Conservation (phyloP, 2,113 vertebrate genomes). For the Barnardius zonarius region DNA sequence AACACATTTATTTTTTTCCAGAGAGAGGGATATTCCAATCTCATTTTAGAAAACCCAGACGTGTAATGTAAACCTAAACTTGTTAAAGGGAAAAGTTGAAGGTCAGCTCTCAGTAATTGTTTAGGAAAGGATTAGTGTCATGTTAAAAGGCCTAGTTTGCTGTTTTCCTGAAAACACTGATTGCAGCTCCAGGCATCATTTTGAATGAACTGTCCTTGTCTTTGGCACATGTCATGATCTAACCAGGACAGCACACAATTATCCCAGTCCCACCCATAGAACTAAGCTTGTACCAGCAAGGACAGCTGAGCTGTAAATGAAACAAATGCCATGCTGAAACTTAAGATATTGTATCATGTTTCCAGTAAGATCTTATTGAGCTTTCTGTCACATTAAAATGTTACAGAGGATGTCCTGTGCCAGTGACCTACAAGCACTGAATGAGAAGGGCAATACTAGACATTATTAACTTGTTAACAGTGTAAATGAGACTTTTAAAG, state of each 20-base stretch:
- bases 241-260: slow-evolving; percentile 1
- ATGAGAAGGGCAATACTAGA: neutral
- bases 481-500: neutral
- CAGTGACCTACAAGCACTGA: neutral
- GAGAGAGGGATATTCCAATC: neutral
- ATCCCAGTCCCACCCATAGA: slow-evolving; percentile 22
- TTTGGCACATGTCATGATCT: neutral
- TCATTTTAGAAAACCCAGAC: slow-evolving; percentile 17
- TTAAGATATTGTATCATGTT: neutral
- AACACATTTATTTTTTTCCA: neutral
- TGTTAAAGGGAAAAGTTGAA: slow-evolving; percentile 18
- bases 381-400: neutral
- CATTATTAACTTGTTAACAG: neutral
- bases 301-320: slow-evolving; percentile 35
- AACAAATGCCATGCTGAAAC: neutral
- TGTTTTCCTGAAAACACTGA: slow-evolving; percentile 18
- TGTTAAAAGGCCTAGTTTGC: slow-evolving; percentile 19
- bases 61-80: neutral
- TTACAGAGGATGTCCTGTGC: neutral
- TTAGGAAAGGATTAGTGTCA: neutral
- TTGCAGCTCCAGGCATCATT: slow-evolving; percentile 23
- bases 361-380: neutral
- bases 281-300: slow-evolving; percentile 10
- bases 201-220: slow-evolving; percentile 26
- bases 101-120: neutral